phyloP scores from a whole-genome alignment of 1,140 invertebrate species.

The Zophobas morio region DNA sequence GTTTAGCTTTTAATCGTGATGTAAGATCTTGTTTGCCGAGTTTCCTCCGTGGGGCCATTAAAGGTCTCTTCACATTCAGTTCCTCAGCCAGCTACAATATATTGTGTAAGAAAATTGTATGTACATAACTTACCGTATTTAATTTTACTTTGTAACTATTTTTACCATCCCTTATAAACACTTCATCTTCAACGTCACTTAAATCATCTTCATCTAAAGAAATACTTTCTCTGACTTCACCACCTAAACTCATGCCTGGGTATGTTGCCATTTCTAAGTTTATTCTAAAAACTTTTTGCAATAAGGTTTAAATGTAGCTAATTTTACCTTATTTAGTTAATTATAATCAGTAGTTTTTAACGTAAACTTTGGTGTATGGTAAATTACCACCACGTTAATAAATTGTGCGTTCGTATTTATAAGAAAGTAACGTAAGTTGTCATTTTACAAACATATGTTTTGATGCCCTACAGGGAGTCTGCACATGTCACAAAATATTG shows the following conservation, averaged over 20 bases:
- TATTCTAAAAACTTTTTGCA: no score
- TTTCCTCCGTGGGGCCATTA: slow-evolving; percentile 82
- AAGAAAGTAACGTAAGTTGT: slow-evolving; percentile 20
- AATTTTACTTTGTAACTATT: slow-evolving; percentile 69
- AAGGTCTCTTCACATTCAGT: slow-evolving; percentile 78
- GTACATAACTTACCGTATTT: neutral
- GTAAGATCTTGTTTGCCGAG: slow-evolving; percentile 67
- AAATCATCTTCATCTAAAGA: slow-evolving; percentile 72
- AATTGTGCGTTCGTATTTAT: slow-evolving; percentile 35
- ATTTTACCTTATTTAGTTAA: no score
- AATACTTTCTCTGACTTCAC: slow-evolving; percentile 66
- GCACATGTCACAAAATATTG: slow-evolving; percentile 23
- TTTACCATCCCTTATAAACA: slow-evolving; percentile 82
- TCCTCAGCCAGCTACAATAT: slow-evolving; percentile 76
- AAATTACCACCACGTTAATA: neutral
- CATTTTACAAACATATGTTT: slow-evolving; percentile 41
- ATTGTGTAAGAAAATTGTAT: neutral
- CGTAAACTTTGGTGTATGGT: slow-evolving; percentile 5
- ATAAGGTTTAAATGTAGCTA: no score
- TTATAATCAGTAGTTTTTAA: neutral
- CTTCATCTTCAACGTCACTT: slow-evolving; percentile 82
- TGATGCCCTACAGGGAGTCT: neutral
- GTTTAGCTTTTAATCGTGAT: slow-evolving; percentile 68
- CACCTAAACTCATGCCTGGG: slow-evolving; percentile 64
- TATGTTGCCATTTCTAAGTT: slow-evolving; percentile 63